A percentile compares a stretch with the other conserved stretches of the same genome.
Conservation (phyloP, 2,797 vertebrate genomes). For the Phoxinus dragarum region DNA sequence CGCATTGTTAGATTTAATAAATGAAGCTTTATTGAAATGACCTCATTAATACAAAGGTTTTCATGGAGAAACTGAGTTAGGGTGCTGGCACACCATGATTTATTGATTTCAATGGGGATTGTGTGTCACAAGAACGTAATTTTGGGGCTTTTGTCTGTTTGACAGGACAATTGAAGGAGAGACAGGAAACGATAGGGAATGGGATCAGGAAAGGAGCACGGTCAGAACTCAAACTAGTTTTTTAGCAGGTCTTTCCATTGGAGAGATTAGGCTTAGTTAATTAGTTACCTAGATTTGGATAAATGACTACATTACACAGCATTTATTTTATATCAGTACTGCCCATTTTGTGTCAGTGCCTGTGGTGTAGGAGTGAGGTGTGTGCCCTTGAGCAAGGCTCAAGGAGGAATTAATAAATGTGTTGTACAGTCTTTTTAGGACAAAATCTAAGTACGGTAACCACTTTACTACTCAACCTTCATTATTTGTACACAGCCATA, state of each 20-base stretch:
- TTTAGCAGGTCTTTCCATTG: neutral
- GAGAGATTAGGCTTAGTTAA: neutral
- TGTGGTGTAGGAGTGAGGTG: neutral
- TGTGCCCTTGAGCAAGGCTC: slow-evolving; percentile 2
- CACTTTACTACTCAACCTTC: neutral
- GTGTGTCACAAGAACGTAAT: neutral
- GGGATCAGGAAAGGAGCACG: neutral
- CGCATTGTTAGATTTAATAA: slow-evolving; percentile 14
- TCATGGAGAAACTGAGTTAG: neutral
- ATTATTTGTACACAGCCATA: neutral
- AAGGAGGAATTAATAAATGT: neutral
- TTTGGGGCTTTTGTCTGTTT: neutral
- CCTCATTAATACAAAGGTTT: neutral
- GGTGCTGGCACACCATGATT: neutral
- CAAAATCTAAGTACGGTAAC: neutral
- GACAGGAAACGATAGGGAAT: neutral
- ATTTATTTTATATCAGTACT: neutral
- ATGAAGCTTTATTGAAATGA: neutral
- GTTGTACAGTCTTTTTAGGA: neutral
- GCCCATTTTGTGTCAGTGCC: no score
- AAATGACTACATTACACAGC: slow-evolving; percentile 1
- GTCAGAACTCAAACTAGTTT: neutral
- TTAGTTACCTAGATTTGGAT: neutral
- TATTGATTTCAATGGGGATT: neutral
- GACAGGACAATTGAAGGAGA: neutral